These are phyloP conservation scores for Auanema sp. DNA, from an alignment of 2,888 invertebrate species.

Conservation along the genomic window DNA sequence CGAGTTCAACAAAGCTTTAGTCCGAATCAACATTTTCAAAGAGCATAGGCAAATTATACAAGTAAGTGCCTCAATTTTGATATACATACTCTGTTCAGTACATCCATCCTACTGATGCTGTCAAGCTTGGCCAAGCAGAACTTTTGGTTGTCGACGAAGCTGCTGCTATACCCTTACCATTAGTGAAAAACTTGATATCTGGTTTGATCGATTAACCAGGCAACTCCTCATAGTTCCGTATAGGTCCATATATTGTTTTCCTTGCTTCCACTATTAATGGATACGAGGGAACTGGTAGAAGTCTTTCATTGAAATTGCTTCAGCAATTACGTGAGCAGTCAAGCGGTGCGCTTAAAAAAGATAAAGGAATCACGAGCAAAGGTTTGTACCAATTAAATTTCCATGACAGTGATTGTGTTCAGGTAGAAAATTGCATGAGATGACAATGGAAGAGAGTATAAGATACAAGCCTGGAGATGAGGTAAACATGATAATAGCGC, in stretches of 20 bases:
- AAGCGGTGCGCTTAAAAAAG: constrained; percentile 34
- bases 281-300: constrained; percentile 82
- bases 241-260: constrained; percentile 69
- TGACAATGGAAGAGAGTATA: constrained; percentile 87
- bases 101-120: constrained; percentile 87
- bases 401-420: constrained; percentile 5
- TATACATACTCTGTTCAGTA: constrained; percentile 72
- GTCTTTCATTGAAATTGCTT: constrained; percentile 88
- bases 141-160: constrained; percentile 96
- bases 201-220: constrained; percentile 24
- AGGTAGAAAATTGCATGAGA: constrained; percentile 66
- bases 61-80: constrained; percentile 24
- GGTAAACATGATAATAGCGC: constrained; percentile 21
- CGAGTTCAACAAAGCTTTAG: constrained; percentile 92
- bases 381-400: constrained; percentile 4
- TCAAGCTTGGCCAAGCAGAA: constrained; percentile 87
- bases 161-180: constrained; percentile 92
- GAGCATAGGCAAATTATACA: constrained; percentile 63
- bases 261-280: constrained; percentile 96
- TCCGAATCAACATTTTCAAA: constrained; percentile 82
- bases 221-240: not conserved
- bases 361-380: constrained; percentile 34
- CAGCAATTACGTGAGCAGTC: constrained; percentile 76
- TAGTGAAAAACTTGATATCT: constrained; percentile 73
- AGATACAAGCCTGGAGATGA: constrained; percentile 75